Evolutionary conservation across 1,140 invertebrate genomes (phyloP).

Genomic region (Drosophila varians): DNA sequence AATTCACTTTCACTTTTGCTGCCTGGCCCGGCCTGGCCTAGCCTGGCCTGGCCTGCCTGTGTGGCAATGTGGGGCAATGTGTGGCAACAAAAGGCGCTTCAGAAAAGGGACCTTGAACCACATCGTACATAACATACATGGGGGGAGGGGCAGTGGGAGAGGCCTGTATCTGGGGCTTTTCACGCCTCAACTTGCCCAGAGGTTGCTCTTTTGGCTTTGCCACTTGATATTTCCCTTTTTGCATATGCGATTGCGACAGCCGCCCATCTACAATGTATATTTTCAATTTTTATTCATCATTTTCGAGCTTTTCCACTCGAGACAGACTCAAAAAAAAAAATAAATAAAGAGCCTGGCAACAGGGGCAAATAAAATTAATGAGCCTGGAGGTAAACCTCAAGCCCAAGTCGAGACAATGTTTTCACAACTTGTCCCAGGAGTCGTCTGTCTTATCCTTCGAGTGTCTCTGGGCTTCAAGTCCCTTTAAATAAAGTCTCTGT

Average conservation of each 20-base stretch:
- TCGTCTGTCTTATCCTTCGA: neutral
- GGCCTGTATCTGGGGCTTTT: conserved; percentile 1
- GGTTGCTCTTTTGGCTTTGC: neutral
- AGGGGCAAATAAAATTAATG: conserved; percentile 65
- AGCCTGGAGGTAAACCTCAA: conserved; percentile 49
- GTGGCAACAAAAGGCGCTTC: conserved; percentile 7
- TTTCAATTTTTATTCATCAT: conserved; percentile 31
- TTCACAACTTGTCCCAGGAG: neutral
- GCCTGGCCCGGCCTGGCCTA: neutral
- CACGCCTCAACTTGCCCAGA: neutral
- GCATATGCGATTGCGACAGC: conserved; percentile 1
- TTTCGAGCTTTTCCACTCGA: conserved; percentile 34
- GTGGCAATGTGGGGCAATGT: conserved; percentile 2
- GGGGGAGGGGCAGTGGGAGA: too few relatives aligned
- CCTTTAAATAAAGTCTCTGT: conserved; percentile 5
- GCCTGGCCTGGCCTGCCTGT: neutral
- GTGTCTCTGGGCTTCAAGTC: neutral
- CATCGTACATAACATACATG: conserved; percentile 13
- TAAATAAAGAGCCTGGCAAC: conserved; percentile 7
- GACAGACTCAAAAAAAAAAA: conserved; percentile 39
- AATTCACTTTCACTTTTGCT: conserved; percentile 68
- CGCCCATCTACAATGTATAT: too few relatives aligned
- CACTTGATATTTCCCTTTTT: conserved; percentile 2
- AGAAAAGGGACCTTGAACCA: conserved; percentile 52
- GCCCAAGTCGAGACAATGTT: conserved; percentile 42